Base-by-base conservation (phyloP, 2,888 invertebrate genomes). In the Pardosa pseudoannulata region DNA sequence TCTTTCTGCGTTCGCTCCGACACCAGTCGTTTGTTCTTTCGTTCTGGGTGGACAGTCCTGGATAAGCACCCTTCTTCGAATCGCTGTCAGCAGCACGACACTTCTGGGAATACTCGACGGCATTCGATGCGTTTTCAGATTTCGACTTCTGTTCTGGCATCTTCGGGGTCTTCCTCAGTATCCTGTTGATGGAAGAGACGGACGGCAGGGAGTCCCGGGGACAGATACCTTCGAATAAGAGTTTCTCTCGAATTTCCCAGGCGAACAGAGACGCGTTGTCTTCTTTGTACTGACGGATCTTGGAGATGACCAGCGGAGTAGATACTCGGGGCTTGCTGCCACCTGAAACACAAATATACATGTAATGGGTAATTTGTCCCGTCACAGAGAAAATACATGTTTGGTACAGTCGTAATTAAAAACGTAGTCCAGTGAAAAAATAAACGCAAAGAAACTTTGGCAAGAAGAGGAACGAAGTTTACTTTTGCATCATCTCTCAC, bases 291-390 rank as follows among this genome's bases (percentile, higher is more conserved):
- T 90, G 88, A 3, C 86, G 79, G 67, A 90, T 90, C 75, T 89
- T 90, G 19, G 80, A 80, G n/a, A 90, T 89, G 7, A 90, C 90
- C 13, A 88, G 50, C 6, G 90, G 90, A 2, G 90, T 90, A 11
- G 90, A 90, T 7, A 90, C 90, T 27, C 90, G 79, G 0, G 90
- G 90, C 65, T 90, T 90, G 56, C 90, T 90, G 32, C 90, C 90
- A 27, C 90, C 90, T 90, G 19, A n/a, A 79, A 78, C 9, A 7
- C 5, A 7, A 36, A 9, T 7, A 36, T 9, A 36, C 36, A 36
- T n/a, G n/a, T n/a, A n/a, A n/a, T n/a, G n/a, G n/a, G n/a, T n/a
- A n/a, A n/a, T n/a, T n/a, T n/a, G n/a, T n/a, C n/a, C n/a, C n/a
- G n/a, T n/a, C n/a, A n/a, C n/a, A n/a, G n/a, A n/a, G n/a, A n/a